Evolutionary conservation across 2,888 invertebrate genomes (phyloP), one percentile per base, ranked within the genome.

Genomic region (Pelosia muscerda): DNA sequence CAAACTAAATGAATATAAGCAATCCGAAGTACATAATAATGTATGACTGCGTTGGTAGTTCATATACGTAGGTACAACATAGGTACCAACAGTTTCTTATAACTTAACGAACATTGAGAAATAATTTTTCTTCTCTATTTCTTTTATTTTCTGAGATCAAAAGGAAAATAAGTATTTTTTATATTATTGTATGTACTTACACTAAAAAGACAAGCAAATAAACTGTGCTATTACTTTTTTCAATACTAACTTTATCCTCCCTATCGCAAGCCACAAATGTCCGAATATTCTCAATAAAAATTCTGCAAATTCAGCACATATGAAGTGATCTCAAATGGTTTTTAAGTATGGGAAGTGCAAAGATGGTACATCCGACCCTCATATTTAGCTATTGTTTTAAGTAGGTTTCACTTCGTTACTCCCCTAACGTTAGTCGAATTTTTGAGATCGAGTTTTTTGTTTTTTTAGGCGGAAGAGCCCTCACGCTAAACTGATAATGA

Each of bases 361-460:
- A 88, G 88, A 86, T 82, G 79, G 86, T 86, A 85, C 86, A 86
- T 86, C 88, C 90, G 86, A 88, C 93, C 92, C 93, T 90, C 84
- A 90, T 89, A 90, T 93, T 94, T 90, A 86, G 94, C 94, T 93
- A 94, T 95, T 94, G 95, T 95, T 95, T 95, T 93, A 95, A 94
- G 93, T 93, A 91, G 88, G 86, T 86, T 88, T 89, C 92, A 91
- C 93, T 95, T 94, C 91, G 93, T 94, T 93, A 93, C 94, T 87
- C 93, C 92, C 92, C 90, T 81, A 85, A 87, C 84, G 90, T 94
- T 89, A 86, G 84, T 84, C 84, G 87, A 88, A 89, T 91, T 91
- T 91, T 89, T 85, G 85, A 91, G 90, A 92, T 88, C 88, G 87
- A 79, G 79, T 49, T 62, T 74, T 76, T 88, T 91, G 86, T 87